Percentiles rank a stretch among this genome's conserved stretches.
phyloP scores from a whole-genome alignment of 1,140 invertebrate genomes.

The Hylaeus anthracinus region DNA sequence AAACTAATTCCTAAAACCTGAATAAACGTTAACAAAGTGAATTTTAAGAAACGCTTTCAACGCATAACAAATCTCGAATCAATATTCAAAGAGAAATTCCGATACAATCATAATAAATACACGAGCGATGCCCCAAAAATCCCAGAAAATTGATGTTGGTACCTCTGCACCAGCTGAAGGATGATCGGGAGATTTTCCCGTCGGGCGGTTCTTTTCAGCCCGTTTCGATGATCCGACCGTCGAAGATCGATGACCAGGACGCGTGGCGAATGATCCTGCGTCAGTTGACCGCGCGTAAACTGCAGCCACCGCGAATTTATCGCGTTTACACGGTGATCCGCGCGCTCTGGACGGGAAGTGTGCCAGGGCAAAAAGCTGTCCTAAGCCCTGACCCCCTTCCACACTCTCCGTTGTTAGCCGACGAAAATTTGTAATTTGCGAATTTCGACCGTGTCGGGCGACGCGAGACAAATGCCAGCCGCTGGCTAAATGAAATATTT shows the following conservation, averaged over 20 bases:
- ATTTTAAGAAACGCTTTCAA: too few relatives aligned
- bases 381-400: background rate
- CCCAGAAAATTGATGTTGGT: constrained; percentile 46
- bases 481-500: constrained; percentile 48
- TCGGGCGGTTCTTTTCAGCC: background rate
- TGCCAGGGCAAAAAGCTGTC: constrained; percentile 44
- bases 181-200: constrained; percentile 29
- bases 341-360: constrained; percentile 13
- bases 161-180: background rate
- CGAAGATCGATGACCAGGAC: constrained; percentile 32
- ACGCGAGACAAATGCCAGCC: constrained; percentile 40
- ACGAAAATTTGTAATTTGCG: constrained; percentile 48
- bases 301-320: constrained; percentile 23
- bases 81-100: too few relatives aligned
- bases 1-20: too few relatives aligned
- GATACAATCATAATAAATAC: too few relatives aligned
- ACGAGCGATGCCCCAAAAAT: constrained; percentile 27
- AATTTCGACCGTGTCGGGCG: constrained; percentile 42
- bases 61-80: too few relatives aligned
- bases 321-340: constrained; percentile 2
- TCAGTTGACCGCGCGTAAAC: constrained; percentile 5
- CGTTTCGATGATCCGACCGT: constrained; percentile 29
- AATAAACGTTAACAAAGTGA: too few relatives aligned
- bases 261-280: constrained; percentile 27
- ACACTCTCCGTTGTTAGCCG: background rate